Conservation (phyloP, 2,797 vertebrate genomes). For the Leontopithecus rosalia region DNA sequence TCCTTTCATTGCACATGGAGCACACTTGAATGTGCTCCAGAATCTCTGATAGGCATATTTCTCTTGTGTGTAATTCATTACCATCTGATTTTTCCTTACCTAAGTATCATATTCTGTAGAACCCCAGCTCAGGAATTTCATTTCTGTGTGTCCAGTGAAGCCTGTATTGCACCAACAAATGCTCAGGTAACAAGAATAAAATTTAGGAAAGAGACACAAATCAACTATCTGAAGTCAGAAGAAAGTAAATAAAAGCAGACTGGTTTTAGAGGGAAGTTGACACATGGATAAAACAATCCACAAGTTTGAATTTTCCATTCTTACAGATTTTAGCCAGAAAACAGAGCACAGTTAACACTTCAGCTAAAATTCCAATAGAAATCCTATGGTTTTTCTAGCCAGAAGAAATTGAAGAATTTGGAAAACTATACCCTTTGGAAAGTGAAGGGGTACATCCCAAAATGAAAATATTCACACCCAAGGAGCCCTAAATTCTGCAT, state of each 20-base stretch:
- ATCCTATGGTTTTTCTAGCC: fast-evolving
- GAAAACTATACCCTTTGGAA: fast-evolving
- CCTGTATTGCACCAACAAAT: neutral
- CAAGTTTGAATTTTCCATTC: neutral
- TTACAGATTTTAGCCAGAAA: neutral
- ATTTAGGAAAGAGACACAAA: neutral
- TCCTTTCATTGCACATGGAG: neutral
- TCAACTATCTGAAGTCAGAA: neutral
- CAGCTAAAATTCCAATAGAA: neutral
- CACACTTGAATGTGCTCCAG: neutral
- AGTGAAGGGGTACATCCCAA: too few species aligned
- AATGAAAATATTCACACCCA: neutral
- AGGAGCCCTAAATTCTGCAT: neutral
- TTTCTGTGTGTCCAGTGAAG: neutral
- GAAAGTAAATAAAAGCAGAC: neutral
- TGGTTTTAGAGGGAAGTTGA: neutral
- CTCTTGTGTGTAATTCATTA: too few species aligned
- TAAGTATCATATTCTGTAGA: neutral
- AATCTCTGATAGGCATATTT: neutral
- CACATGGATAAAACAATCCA: neutral
- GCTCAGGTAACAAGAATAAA: neutral
- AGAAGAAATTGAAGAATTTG: neutral
- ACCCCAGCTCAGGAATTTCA: neutral
- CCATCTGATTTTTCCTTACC: neutral
- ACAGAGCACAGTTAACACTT: too few species aligned